Evolutionary conservation across 1,140 invertebrate species (phyloP).

Genomic region (Lordiphosa clarofinis): DNA sequence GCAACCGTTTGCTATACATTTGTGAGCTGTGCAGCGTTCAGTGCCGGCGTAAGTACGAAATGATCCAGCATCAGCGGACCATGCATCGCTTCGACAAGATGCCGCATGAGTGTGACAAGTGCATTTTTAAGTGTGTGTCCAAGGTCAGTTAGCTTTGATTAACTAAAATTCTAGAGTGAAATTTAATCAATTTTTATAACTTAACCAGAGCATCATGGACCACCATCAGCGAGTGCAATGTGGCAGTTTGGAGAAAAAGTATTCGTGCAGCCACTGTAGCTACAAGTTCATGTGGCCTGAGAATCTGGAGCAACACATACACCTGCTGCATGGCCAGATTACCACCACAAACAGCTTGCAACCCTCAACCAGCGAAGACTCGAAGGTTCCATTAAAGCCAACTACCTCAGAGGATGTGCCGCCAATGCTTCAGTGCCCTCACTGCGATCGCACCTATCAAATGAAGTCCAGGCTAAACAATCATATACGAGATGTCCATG

Average conservation of each 20-base stretch:
- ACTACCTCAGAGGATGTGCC: constrained; percentile 19
- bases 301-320: constrained; percentile 80
- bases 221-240: constrained; percentile 63
- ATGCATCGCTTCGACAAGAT: constrained; percentile 71
- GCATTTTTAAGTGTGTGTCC: constrained; percentile 68
- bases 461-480: constrained; percentile 65
- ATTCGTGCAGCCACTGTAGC: constrained; percentile 80
- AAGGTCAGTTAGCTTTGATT: constrained; percentile 33
- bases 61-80: constrained; percentile 67
- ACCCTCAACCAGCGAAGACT: neutral
- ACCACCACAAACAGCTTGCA: constrained; percentile 44
- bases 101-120: constrained; percentile 64
- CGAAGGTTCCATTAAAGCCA: constrained; percentile 62
- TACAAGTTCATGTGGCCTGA: constrained; percentile 81
- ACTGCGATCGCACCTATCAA: constrained; percentile 63
- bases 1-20: constrained; percentile 45
- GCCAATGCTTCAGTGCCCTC: constrained; percentile 76
- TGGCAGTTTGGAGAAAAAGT: constrained; percentile 57
- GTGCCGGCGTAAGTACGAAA: constrained; percentile 78
- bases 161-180: neutral
- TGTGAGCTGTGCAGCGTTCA: constrained; percentile 80
- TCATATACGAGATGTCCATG: constrained; percentile 61
- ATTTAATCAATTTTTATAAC: neutral
- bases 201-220: constrained; percentile 59
- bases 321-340: constrained; percentile 76